Conservation (phyloP, 2,888 invertebrate species). For the Morpho helenor region DNA sequence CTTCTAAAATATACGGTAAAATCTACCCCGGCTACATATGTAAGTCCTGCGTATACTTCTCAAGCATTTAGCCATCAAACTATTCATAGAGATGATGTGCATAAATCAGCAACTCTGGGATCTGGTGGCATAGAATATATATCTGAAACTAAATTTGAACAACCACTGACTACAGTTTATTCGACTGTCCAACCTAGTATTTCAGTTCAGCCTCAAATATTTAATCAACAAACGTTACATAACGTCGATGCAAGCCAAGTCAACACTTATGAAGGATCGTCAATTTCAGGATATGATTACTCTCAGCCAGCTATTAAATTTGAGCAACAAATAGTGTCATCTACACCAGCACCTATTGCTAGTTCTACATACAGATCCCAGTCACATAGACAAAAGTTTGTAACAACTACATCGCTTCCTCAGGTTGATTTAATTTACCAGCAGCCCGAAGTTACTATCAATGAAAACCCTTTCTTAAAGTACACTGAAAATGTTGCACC, state of each 20-base stretch:
- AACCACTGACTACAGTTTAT: constrained; percentile 45
- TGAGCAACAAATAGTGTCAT: constrained; percentile 47
- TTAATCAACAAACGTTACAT: constrained; percentile 57
- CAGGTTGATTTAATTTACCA: constrained; percentile 50
- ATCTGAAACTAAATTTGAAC: constrained; percentile 45
- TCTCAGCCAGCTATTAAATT: constrained; percentile 39
- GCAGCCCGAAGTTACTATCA: constrained; percentile 55
- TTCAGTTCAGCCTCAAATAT: constrained; percentile 43
- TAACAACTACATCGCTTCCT: constrained; percentile 53
- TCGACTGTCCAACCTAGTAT: constrained; percentile 30
- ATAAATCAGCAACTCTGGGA: constrained; percentile 37
- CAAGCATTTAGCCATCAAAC: constrained; percentile 53
- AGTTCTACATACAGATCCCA: constrained; percentile 41
- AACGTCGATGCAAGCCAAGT: constrained; percentile 45
- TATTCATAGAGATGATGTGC: constrained; percentile 48
- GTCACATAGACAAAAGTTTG: constrained; percentile 48
- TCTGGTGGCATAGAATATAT: constrained; percentile 33
- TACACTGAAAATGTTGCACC: constrained; percentile 57
- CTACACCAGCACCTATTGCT: constrained; percentile 46
- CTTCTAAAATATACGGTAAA: constrained; percentile 29
- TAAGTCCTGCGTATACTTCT: constrained; percentile 43
- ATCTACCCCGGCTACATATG: constrained; percentile 24
- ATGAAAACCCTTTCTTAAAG: constrained; percentile 61
- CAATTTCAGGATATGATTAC: constrained; percentile 33
- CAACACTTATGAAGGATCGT: constrained; percentile 49